These are phyloP conservation scores for Myiotriccus ornatus DNA, from an alignment of 2,797 vertebrate species.

Conservation along the genomic window DNA sequence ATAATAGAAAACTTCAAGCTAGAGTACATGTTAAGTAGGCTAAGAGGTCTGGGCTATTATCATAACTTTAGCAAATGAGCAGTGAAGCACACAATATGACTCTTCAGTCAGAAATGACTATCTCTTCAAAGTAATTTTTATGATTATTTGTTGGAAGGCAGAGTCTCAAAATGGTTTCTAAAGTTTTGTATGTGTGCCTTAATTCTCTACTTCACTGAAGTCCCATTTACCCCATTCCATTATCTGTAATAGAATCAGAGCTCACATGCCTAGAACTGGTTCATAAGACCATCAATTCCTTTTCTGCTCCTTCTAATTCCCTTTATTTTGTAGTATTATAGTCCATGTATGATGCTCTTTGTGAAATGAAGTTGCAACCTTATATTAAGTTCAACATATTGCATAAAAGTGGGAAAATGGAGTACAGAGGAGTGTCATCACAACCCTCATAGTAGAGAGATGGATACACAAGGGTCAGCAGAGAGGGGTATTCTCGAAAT, in stretches of 20 bases:
- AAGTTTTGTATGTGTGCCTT: background rate
- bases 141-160: background rate
- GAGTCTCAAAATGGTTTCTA: background rate
- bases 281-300: background rate
- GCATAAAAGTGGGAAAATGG: rapidly evolving
- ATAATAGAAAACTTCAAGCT: background rate
- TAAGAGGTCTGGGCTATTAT: background rate
- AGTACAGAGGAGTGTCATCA: background rate
- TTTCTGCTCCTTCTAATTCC: background rate
- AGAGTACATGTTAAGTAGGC: background rate
- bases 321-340: background rate
- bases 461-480: background rate
- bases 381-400: background rate
- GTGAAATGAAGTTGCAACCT: background rate
- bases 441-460: background rate
- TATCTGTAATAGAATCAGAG: background rate
- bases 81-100: background rate
- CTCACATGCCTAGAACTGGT: background rate
- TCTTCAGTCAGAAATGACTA: background rate
- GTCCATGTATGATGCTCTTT: background rate
- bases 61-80: background rate
- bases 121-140: background rate
- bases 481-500: background rate
- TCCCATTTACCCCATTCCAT: background rate
- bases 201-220: background rate